These are phyloP conservation scores for Stenotaenia linearis DNA, from an alignment of 2,888 invertebrate species.

Conservation along the genomic window DNA sequence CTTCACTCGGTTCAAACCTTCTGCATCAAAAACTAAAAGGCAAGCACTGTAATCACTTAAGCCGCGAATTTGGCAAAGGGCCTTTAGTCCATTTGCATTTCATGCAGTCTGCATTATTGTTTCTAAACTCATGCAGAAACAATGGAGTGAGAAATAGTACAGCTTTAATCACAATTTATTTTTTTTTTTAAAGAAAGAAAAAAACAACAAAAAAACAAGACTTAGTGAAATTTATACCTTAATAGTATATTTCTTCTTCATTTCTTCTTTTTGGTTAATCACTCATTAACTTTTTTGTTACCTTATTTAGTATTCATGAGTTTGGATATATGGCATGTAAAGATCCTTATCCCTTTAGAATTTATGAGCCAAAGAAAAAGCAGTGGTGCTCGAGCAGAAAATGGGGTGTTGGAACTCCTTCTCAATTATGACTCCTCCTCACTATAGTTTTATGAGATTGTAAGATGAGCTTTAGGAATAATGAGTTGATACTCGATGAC, in stretches of 20 bases:
- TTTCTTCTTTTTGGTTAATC: background rate
- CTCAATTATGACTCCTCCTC: conserved; percentile 10
- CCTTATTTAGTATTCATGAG: conserved; percentile 18
- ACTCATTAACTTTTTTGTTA: background rate
- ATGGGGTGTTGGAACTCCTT: conserved; percentile 16
- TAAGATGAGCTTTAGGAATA: conserved; percentile 2
- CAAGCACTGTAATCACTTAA: background rate
- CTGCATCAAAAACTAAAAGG: background rate
- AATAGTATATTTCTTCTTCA: background rate
- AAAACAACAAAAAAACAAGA: background rate
- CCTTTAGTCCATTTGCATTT: background rate
- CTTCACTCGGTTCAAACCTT: no score
- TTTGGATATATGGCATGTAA: conserved; percentile 20
- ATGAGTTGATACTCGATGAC: background rate
- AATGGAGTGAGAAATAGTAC: background rate
- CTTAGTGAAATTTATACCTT: background rate
- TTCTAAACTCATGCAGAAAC: background rate
- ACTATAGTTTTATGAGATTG: background rate
- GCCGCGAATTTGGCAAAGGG: background rate
- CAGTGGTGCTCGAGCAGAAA: conserved; percentile 13
- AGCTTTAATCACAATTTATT: background rate
- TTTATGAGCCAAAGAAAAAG: conserved; percentile 3
- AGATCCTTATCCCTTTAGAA: conserved; percentile 11
- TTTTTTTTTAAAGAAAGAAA: background rate
- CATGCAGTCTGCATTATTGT: background rate